Evolutionary conservation across 64 coral and sea anemone genomes (phyloP), one percentile per base, ranked within the genome.

Genomic region (Acropora yongei): DNA sequence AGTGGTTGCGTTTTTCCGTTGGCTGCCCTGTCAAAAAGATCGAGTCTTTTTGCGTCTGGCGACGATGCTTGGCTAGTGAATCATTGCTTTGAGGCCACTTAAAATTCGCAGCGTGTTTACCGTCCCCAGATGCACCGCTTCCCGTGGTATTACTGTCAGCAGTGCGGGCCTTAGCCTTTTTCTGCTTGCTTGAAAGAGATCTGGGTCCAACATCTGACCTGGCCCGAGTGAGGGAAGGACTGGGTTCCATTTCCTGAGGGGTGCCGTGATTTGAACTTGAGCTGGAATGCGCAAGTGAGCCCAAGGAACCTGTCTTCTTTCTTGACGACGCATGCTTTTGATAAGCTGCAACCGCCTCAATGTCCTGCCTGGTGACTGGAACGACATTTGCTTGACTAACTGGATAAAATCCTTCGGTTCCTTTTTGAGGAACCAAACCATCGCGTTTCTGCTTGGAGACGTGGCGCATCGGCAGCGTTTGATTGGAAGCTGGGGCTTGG

Each of bases 41-140:
- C 66, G 5, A 42, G 3, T 93, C 41, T 80, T 74, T 53, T 44
- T 60, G 63, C 12, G 82, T 46, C 47, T 72, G 30, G 67, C 85
- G 69, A 44, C 92, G 83, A 84, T 97, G 89, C 13, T 86, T 89
- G 8, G 89, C 60, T 12, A 97, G 55, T 1, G 95, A 97, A 76
- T 94, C 92, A n/a, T 94, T 97, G 41, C 95, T 94, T 6, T 92
- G 92, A 45, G 78, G 88, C 95, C 92, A 94, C 19, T 92, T 93
- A 16, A 86, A 84, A 55, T 94, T 48, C 84, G 93, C 83, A 4
- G 75, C 42, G 49, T 97, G 83, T 65, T 78, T 83, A 6, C 92
- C 78, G 14, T 97, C 95, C 6, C 82, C 65, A 3, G 95, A 97
- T 6, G 88, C 85, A 6, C 82, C 88, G 77, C 89, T 97, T 49